phyloP scores from a whole-genome alignment of 2,888 invertebrate genomes.

The Chrysotoxum bicinctum region DNA sequence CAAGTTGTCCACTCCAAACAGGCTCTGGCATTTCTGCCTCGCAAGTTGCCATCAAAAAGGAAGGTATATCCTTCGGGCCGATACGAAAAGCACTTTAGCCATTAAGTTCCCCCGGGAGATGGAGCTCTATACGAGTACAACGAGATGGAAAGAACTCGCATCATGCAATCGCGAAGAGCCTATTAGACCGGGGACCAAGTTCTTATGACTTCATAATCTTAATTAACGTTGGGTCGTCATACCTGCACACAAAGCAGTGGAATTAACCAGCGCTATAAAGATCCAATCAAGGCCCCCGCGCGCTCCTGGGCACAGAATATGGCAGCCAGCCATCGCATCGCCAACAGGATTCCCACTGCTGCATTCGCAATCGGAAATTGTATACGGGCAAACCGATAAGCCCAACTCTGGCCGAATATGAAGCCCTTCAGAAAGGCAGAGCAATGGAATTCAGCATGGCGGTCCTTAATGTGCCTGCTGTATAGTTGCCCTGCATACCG shows the following conservation, averaged over 20 bases:
- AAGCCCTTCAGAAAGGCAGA: constrained; percentile 46
- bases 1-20: constrained; percentile 80
- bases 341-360: constrained; percentile 51
- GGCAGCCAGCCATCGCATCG: constrained; percentile 18
- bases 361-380: constrained; percentile 13
- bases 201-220: constrained; percentile 82
- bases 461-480: constrained; percentile 67
- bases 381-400: constrained; percentile 7
- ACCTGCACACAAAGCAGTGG: constrained; percentile 55
- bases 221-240: constrained; percentile 77
- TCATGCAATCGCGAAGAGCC: constrained; percentile 68
- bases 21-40: constrained; percentile 53
- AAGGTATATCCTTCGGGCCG: constrained; percentile 10
- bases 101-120: constrained; percentile 56
- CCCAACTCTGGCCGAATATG: constrained; percentile 1
- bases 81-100: constrained; percentile 62
- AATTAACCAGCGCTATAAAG: constrained; percentile 70
- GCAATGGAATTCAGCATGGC: constrained; percentile 71
- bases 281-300: constrained; percentile 67
- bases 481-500: constrained; percentile 20
- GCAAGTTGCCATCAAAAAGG: constrained; percentile 6
- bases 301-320: background rate
- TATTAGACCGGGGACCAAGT: constrained; percentile 60
- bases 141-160: constrained; percentile 42
- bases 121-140: background rate